A percentile compares a stretch with the other conserved stretches of the same genome.
Conservation (phyloP, 2,113 vertebrate species). For the Pardalotus punctatus region DNA sequence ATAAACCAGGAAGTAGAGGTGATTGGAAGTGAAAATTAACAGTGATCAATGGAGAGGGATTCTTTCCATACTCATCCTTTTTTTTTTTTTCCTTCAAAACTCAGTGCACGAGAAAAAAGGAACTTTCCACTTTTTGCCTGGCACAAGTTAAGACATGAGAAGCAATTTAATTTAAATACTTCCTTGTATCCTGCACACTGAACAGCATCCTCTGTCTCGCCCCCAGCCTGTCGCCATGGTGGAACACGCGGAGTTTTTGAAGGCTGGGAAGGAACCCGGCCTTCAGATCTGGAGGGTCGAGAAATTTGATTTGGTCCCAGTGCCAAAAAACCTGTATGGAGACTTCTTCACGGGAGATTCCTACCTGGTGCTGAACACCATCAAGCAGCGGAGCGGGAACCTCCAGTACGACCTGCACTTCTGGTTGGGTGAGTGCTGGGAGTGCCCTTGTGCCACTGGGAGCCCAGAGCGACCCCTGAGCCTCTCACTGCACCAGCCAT, state of each 20-base stretch:
- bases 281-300: constrained; percentile 98
- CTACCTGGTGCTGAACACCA: constrained; percentile 92
- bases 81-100: not conserved
- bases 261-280: constrained; percentile 86
- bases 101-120: not conserved
- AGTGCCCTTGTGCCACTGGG: not conserved
- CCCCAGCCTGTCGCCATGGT: constrained; percentile 83
- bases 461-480: not conserved
- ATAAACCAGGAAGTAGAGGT: not conserved
- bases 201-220: not conserved
- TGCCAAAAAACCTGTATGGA: constrained; percentile 88
- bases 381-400: constrained; percentile 85
- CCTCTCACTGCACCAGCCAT: not conserved
- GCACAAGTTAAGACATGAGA: not conserved
- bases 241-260: constrained; percentile 88
- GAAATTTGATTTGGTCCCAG: constrained; percentile 91
- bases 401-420: constrained; percentile 96
- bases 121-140: not conserved
- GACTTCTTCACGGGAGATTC: constrained; percentile 95
- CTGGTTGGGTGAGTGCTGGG: constrained; percentile 86
- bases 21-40: not conserved
- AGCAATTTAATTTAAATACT: not conserved
- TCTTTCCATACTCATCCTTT: no score
- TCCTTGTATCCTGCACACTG: not conserved
- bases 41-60: not conserved